Base-by-base conservation (phyloP, 2,888 invertebrate species). In the Empis stercorea region DNA sequence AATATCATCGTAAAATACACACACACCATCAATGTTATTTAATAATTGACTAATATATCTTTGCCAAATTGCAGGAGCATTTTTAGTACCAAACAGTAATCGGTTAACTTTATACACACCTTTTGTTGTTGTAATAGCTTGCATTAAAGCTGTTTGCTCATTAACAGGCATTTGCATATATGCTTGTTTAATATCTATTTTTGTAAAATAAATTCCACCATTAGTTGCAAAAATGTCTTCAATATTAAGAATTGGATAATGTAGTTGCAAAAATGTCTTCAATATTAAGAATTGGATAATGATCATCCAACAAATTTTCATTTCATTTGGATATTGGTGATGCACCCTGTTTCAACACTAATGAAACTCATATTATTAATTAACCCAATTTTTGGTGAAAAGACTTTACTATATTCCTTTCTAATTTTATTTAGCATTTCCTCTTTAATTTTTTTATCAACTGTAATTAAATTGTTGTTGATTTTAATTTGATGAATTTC, bases 31-130 rank as follows among this genome's bases (percentile, higher is more conserved):
- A 13, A 32, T 32, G 4, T 32, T 32, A 10, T 32, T 10, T 32
- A 32, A 13, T 32, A 32, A 32, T 13, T 32, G 32, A 7, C 11
- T 13, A 30, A 53, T 51, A 10, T 47, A 27, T 39, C 51, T 50
- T 30, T 53, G 51, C 44, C 55, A 55, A 4, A 45, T 51, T 5
- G 48, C 53, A 16, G 54, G 55, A 20, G 53, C 52, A 15, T 53
- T 44, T 48, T 50, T 55, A 9, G 52, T 45, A 17, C 52, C 52
- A 16, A 51, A 51, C 14, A 50, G 42, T 13, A 55, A 27, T 10
- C 54, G 42, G 34, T 54, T 49, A 11, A 47, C 54, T 38, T 48
- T 49, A 34, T 45, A 55, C 4, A 51, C 13, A 0, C 53, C 53
- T 10, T 46, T 48, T 41, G 51, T 46, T 10, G 53, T 53, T 17